A percentile compares a stretch with the other conserved stretches of the same genome.
These are phyloP conservation scores for Vulpes lagopus DNA, from an alignment of 2,113 vertebrate species.

Conservation along the genomic window DNA sequence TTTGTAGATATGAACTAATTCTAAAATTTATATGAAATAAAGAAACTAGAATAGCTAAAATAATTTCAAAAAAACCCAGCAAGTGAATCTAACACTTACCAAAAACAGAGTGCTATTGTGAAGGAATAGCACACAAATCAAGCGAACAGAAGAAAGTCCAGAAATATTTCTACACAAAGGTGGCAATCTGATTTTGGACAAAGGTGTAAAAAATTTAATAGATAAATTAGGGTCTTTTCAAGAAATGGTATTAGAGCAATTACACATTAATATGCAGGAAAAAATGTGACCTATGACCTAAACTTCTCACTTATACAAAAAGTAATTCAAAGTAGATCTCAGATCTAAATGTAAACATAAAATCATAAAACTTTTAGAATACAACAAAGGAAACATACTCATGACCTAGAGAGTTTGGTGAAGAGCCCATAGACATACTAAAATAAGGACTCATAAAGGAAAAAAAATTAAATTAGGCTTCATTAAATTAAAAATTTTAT, in stretches of 20 bases:
- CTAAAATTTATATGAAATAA: not conserved
- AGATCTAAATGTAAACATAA: constrained; percentile 10
- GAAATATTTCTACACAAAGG: not conserved
- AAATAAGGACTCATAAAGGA: not conserved
- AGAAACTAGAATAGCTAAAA: not conserved
- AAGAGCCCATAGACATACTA: not conserved
- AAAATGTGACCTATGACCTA: not conserved
- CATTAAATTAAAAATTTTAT: not conserved
- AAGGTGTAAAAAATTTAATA: not conserved
- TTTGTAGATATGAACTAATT: not conserved
- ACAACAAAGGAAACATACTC: not conserved
- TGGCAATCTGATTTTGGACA: not conserved
- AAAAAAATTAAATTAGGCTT: not conserved
- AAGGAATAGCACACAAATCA: not conserved
- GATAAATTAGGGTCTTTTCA: not conserved
- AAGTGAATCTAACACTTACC: not conserved
- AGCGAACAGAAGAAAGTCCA: not conserved
- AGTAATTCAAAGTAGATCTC: not conserved
- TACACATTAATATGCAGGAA: not conserved
- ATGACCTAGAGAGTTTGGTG: not conserved
- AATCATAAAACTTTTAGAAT: not conserved
- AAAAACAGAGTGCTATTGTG: not conserved
- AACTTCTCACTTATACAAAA: not conserved
- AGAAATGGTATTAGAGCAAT: not conserved
- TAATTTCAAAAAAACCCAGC: not conserved